Conservation (phyloP, 2,797 vertebrate species). For the Cossypha dichroa region DNA sequence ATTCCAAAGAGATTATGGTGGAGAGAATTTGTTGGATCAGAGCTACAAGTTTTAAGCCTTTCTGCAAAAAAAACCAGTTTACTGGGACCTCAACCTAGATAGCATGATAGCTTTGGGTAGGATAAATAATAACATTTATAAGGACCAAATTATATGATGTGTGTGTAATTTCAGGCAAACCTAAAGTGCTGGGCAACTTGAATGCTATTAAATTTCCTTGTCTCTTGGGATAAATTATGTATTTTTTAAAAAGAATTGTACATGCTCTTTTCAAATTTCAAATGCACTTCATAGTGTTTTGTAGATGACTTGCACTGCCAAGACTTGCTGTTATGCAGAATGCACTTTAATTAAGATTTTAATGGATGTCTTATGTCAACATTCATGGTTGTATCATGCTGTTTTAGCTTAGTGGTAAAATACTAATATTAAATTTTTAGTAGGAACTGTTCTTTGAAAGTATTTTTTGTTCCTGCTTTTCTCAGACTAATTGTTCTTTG, state of each 20-base stretch:
- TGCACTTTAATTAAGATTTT: conserved; percentile 57
- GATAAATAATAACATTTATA: not conserved
- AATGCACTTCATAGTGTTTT: conserved; percentile 7
- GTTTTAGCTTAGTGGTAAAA: conserved; percentile 18
- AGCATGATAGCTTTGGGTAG: not conserved
- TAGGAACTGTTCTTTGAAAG: conserved; percentile 16
- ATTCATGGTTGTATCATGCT: conserved; percentile 16
- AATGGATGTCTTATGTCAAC: conserved; percentile 38
- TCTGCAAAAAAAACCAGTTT: not conserved
- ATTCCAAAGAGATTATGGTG: not conserved
- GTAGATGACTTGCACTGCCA: conserved; percentile 9
- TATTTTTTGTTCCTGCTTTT: not conserved
- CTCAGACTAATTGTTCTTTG: not conserved
- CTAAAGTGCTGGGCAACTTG: not conserved
- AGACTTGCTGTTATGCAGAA: conserved; percentile 31
- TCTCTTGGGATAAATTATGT: conserved; percentile 3
- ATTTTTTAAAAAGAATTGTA: not conserved
- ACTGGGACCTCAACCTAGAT: not conserved
- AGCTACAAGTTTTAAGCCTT: not conserved
- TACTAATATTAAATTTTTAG: conserved; percentile 26
- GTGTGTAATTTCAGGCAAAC: not conserved
- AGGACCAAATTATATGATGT: not conserved
- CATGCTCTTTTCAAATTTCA: conserved; percentile 4
- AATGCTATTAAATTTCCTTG: not conserved
- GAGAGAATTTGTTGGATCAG: not conserved